phyloP scores from a whole-genome alignment of 1,140 invertebrate genomes.

The Arion vulgaris region DNA sequence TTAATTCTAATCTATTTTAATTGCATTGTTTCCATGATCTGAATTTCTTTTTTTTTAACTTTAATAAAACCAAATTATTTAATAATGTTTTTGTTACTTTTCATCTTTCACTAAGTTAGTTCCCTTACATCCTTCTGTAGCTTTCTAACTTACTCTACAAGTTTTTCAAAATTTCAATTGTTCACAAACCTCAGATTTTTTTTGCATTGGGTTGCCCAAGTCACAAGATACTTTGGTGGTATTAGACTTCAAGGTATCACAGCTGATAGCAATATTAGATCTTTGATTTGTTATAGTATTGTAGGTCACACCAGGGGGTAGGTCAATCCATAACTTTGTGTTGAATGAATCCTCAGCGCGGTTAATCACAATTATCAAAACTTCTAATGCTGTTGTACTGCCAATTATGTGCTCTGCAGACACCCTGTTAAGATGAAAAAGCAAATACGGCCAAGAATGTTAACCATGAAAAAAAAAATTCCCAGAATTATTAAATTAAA shows the following conservation, averaged over 20 bases:
- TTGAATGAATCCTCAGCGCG: slow-evolving; percentile 91
- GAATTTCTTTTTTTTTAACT: no score
- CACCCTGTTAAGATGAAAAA: slow-evolving; percentile 74
- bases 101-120: no score
- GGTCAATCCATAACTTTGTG: slow-evolving; percentile 83
- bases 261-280: slow-evolving; percentile 52
- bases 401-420: slow-evolving; percentile 85
- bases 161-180: no score
- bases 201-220: slow-evolving; percentile 65
- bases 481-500: no score
- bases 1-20: no score
- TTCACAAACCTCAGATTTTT: slow-evolving; percentile 46
- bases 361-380: slow-evolving; percentile 87
- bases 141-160: no score
- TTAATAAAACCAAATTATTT: no score
- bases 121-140: no score
- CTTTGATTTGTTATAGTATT: slow-evolving; percentile 63
- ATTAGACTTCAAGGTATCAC: slow-evolving; percentile 39
- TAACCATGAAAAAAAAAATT: no score
- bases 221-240: slow-evolving; percentile 58
- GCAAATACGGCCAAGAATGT: not conserved
- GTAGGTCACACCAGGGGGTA: slow-evolving; percentile 82
- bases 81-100: no score
- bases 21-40: no score
- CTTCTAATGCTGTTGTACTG: slow-evolving; percentile 82